Evolutionary conservation across 2,113 vertebrate genomes (phyloP).

Genomic region (Eolophus roseicapilla): DNA sequence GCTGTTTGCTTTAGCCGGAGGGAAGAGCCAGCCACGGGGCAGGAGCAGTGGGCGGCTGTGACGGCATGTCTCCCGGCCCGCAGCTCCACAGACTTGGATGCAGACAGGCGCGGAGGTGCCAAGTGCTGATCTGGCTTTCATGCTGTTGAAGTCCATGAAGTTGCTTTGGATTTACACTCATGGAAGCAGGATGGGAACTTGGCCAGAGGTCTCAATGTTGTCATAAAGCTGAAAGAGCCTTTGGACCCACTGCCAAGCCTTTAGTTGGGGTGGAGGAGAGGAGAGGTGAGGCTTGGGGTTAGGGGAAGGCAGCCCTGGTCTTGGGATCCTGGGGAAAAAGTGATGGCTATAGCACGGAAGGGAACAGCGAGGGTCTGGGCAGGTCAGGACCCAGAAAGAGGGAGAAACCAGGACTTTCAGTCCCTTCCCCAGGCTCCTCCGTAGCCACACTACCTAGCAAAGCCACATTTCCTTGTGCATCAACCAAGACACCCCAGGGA

Average conservation of each 20-base stretch:
- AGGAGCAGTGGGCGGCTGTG: not conserved
- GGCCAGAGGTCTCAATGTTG: not conserved
- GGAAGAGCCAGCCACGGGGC: not conserved
- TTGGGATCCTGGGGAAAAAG: not conserved
- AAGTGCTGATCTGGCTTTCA: constrained; percentile 23
- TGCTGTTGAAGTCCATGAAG: not conserved
- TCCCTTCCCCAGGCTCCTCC: not conserved
- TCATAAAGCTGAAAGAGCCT: not conserved
- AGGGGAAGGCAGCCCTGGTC: not conserved
- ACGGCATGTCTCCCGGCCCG: not conserved
- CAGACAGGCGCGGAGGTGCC: not conserved
- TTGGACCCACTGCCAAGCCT: not conserved
- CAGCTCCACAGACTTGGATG: not conserved
- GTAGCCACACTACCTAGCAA: not conserved
- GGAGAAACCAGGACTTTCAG: not conserved
- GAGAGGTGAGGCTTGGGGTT: not conserved
- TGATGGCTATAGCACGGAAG: not conserved
- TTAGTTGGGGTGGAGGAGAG: not conserved
- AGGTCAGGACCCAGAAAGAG: not conserved
- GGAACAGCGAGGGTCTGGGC: fast-evolving
- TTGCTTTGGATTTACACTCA: not conserved
- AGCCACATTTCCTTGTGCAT: not conserved
- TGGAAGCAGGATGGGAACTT: not conserved
- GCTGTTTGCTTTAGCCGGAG: constrained; percentile 30
- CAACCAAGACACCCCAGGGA: fast-evolving